Conservation (phyloP, 2,797 vertebrate species). For the Gadopsis marmoratus region DNA sequence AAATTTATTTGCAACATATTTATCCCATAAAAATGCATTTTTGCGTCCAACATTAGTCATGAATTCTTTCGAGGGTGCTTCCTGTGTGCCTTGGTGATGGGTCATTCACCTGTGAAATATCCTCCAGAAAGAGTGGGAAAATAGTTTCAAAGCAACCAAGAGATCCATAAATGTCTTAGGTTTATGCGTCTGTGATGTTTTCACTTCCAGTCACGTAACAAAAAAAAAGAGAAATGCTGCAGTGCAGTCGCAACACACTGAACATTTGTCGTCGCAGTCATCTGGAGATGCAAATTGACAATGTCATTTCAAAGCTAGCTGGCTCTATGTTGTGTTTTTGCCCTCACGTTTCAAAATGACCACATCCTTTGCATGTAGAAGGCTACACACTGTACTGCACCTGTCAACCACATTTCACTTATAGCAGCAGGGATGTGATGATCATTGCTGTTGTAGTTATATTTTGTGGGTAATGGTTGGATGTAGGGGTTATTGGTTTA, state of each 20-base stretch:
- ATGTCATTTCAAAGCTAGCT: slow-evolving; percentile 53
- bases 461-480: background rate
- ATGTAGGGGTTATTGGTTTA: background rate
- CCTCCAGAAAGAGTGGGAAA: slow-evolving; percentile 43
- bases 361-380: background rate
- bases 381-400: background rate
- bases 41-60: slow-evolving; percentile 9
- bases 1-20: slow-evolving; percentile 33
- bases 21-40: slow-evolving; percentile 36
- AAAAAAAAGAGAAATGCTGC: background rate
- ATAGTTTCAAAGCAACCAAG: slow-evolving; percentile 57
- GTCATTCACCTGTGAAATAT: slow-evolving; percentile 47
- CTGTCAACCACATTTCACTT: background rate
- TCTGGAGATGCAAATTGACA: slow-evolving; percentile 61
- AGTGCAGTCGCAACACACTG: slow-evolving; percentile 44
- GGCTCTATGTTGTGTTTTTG: slow-evolving; percentile 26
- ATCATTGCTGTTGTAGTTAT: background rate
- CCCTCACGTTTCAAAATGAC: slow-evolving; percentile 20
- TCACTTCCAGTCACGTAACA: slow-evolving; percentile 27
- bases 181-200: slow-evolving; percentile 56
- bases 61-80: slow-evolving; percentile 44
- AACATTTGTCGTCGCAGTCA: slow-evolving; percentile 64
- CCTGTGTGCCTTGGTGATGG: slow-evolving; percentile 16
- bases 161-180: slow-evolving; percentile 56
- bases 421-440: background rate